phyloP scores from a whole-genome alignment of 2,113 vertebrate genomes.

The Ctenodactylus gundi region DNA sequence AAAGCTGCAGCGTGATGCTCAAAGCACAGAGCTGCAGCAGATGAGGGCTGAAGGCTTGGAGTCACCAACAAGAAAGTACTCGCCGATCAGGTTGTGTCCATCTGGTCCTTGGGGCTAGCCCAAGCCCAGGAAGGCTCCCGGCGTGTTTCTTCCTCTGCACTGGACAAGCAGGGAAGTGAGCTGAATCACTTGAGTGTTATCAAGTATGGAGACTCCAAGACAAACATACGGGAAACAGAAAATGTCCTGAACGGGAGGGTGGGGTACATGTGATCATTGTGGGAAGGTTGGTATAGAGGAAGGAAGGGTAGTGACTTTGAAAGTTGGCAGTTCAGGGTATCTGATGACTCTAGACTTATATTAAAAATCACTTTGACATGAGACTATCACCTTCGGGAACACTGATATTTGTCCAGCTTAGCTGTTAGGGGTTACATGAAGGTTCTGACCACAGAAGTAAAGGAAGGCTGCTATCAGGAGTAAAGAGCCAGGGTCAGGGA shows the following conservation, averaged over 20 bases:
- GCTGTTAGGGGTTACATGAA: not conserved
- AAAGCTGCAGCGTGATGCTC: constrained; percentile 33
- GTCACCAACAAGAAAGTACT: not conserved
- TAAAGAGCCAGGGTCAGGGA: not conserved
- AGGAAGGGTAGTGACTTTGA: not conserved
- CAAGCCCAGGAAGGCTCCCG: not conserved
- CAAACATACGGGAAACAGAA: not conserved
- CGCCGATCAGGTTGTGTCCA: not conserved
- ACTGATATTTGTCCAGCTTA: not conserved
- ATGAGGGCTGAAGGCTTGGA: not conserved
- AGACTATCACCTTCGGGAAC: not conserved
- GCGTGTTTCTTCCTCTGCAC: not conserved
- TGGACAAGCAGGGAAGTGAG: not conserved
- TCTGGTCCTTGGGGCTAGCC: not conserved
- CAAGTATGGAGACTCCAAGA: not conserved
- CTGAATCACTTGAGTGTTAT: not conserved
- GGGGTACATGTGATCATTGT: not conserved
- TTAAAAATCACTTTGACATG: not conserved
- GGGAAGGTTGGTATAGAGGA: not conserved
- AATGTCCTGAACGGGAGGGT: not conserved
- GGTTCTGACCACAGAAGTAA: not conserved
- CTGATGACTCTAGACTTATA: not conserved
- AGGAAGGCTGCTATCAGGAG: too few relatives aligned
- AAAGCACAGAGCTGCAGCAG: constrained; percentile 37
- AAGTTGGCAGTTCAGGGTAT: not conserved